Conservation (phyloP, 2,797 vertebrate species). For the Rhynchonycteris naso region DNA sequence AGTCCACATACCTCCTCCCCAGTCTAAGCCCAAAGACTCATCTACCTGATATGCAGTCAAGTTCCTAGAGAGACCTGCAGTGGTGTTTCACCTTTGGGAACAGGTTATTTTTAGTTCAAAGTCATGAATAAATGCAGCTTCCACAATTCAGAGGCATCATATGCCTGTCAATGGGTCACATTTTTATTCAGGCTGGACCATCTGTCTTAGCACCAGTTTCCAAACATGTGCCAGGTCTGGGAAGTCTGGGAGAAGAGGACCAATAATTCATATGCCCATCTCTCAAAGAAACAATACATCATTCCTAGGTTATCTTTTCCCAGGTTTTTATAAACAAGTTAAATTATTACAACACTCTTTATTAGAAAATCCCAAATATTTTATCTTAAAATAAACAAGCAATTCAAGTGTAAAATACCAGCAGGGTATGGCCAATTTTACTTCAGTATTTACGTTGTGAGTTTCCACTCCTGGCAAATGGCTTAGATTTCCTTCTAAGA, state of each 20-base stretch:
- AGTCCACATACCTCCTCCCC: not conserved
- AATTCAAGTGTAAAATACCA: not conserved
- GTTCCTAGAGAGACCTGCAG: not conserved
- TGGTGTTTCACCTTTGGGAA: not conserved
- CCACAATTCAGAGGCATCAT: not conserved
- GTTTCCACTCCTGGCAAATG: not conserved
- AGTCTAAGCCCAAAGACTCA: not conserved
- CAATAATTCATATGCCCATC: not conserved
- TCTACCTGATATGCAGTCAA: not conserved
- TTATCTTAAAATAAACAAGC: constrained; percentile 63
- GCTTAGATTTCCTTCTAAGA: not conserved
- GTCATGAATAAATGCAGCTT: not conserved
- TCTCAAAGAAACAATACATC: constrained; percentile 32
- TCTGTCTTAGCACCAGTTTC: constrained; percentile 43
- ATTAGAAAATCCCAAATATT: constrained; percentile 52
- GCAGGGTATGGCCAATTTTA: not conserved
- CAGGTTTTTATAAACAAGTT: not conserved
- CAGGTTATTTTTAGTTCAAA: not conserved
- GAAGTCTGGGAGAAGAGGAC: not conserved
- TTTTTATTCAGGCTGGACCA: constrained; percentile 52
- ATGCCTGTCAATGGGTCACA: not conserved
- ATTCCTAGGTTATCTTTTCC: not conserved
- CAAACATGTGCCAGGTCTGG: constrained; percentile 23
- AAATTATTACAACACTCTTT: constrained; percentile 40
- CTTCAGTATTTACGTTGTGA: not conserved